Base-by-base conservation (phyloP, 1,140 invertebrate species). In the Pollicipes pollicipes region DNA sequence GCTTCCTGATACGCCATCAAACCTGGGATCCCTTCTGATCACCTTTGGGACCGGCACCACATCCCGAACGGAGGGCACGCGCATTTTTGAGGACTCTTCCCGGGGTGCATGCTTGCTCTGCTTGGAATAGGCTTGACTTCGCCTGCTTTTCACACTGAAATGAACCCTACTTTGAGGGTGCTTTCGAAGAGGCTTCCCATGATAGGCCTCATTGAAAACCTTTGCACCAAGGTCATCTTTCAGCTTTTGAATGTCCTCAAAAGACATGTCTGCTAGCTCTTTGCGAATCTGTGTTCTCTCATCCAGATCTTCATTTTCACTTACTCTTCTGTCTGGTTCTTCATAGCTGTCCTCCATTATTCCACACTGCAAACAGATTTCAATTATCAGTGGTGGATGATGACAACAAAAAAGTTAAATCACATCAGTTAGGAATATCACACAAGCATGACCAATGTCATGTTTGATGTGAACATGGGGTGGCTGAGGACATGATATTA, bases 151-250 rank as follows among this genome's bases (percentile, higher is more conserved):
- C 21, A 6, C 8, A 6, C 24, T 24, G 10, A n/a, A 6, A 4
- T 16, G 63, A n/a, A 21, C 63, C 63, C 6, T 27, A 21, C 24
- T 27, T n/a, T 21, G 10, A 64, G 24, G 8, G 3, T 21, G 27
- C 8, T 4, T 6, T n/a, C 63, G 63, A 16, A 35, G 17, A 17
- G 35, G 35, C 17, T 17, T 35, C 17, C 63, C 63, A 21, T 64
- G 63, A n/a, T 64, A 64, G 6, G 63, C 63, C 63, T 64, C 63
- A 27, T 64, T 64, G 26, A 64, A 64, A n/a, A 64, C 63, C 63
- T 64, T 64, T 4, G 63, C 63, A n/a, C 63, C 63, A 4, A 64
- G 63, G 3, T 64, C 24, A 4, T 64, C 63, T 64, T 64, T 64
- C 24, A 64, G 26, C 21, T 24, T 27, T 8, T n/a, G 63, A 64